phyloP scores from a whole-genome alignment of 2,113 vertebrate species.

The Pelvicachromis taeniatus region DNA sequence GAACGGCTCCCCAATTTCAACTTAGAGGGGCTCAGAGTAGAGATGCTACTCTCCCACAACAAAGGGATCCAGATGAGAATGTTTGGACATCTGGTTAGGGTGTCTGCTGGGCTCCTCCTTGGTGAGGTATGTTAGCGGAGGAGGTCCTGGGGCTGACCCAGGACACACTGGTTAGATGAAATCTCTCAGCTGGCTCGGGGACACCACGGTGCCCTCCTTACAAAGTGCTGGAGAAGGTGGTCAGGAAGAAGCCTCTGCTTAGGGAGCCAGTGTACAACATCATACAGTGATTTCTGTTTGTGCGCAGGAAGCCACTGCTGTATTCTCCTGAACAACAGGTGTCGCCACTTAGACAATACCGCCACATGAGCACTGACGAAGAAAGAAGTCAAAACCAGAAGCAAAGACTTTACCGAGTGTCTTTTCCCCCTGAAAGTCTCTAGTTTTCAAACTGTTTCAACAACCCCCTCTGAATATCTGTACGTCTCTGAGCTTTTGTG shows the following conservation, averaged over 20 bases:
- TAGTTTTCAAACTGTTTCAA: neutral
- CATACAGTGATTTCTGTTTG: neutral
- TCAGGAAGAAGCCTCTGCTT: neutral
- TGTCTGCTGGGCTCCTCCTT: neutral
- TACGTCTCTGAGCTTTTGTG: neutral
- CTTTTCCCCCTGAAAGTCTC: neutral
- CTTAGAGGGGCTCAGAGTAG: neutral
- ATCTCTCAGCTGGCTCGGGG: neutral
- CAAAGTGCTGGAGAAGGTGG: neutral
- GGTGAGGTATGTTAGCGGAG: neutral
- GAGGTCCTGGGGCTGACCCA: neutral
- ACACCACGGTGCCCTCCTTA: neutral
- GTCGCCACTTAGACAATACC: neutral
- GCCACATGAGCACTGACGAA: neutral
- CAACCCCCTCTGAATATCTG: neutral
- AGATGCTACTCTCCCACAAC: neutral
- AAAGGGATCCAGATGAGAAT: neutral
- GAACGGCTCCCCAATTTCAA: neutral
- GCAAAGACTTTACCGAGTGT: neutral
- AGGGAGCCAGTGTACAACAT: neutral
- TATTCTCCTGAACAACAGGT: neutral
- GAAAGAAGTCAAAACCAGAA: neutral
- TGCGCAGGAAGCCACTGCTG: neutral
- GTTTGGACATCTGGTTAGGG: neutral
- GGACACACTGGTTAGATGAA: neutral